Evolutionary conservation across 2,113 vertebrate genomes (phyloP), one percentile per base, ranked within the genome.

Genomic region (Dicaeum eximium): DNA sequence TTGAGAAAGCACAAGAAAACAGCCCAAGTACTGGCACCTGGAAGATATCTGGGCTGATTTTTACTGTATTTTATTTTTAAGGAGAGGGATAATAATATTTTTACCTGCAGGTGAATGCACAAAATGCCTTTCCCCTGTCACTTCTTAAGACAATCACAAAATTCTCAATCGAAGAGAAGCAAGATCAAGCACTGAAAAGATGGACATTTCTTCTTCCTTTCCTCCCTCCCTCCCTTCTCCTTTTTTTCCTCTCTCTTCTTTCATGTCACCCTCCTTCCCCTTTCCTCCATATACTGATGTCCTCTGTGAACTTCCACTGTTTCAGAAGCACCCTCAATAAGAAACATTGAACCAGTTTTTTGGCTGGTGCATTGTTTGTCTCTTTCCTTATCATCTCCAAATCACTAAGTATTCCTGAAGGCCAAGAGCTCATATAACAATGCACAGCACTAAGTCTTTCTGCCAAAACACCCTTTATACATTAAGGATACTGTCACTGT

Each of bases 191-290:
- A 53, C 28, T 47, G 50, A 30, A 75, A 85, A 71, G 7, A n/a
- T 0, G 48, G 23, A 12, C 5, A 14, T 61, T 62, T 79, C 10
- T 89, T 42, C 10, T 53, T 57, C 10, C 5, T 13, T 73, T 57
- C 15, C 4, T 33, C 3, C 3, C 2, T n/a, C n/a, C 56, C 53
- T 24, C 7, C 37, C 37, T 15, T 44, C 5, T 47, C 18, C 13
- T 73, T 33, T 11, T 7, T 66, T 66, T 35, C 14, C 7, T 71
- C 14, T 7, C 45, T 31, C 12, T 65, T 50, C 18, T 16, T 57
- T 51, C 37, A 54, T 50, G 1, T 2, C 4, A 17, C 1, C 1
- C 0, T 35, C 9, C 23, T 67, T 48, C 6, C 10, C 7, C 42
- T 60, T 79, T 54, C 35, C 10, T 81, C 28, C 5, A 2, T 51